Evolutionary conservation across 2,888 invertebrate genomes (phyloP).

Genomic region (Oxystoma pomonae): DNA sequence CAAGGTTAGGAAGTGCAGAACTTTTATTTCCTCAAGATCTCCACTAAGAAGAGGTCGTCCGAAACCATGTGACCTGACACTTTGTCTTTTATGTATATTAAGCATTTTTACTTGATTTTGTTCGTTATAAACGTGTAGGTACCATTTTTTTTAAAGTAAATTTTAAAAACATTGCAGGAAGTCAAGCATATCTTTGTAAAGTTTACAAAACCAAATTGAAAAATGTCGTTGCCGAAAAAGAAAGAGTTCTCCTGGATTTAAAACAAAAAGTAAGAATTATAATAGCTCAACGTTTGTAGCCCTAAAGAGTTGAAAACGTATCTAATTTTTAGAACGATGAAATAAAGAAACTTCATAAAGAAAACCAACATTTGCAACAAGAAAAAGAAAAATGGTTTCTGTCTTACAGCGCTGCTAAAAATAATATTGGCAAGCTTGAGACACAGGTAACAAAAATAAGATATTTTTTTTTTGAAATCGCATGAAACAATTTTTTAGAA

Average conservation of each 20-base stretch:
- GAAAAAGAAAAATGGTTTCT: constrained; percentile 46
- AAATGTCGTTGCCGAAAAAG: constrained; percentile 37
- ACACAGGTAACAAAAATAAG: constrained; percentile 33
- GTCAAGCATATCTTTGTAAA: constrained; percentile 10
- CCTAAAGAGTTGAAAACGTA: too few relatives aligned
- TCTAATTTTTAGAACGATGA: constrained; percentile 38
- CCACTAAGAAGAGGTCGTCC: too few relatives aligned
- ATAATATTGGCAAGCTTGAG: constrained; percentile 39
- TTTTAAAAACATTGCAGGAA: constrained; percentile 2
- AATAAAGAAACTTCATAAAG: constrained; percentile 39
- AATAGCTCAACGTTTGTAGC: background rate
- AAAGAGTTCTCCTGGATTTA: constrained; percentile 37
- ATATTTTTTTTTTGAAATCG: constrained; percentile 2
- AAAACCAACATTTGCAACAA: constrained; percentile 37
- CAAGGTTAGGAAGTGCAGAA: too few relatives aligned
- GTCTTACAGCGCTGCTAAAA: constrained; percentile 37
- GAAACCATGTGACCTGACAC: too few relatives aligned
- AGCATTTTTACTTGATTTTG: too few relatives aligned
- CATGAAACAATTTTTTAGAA: too few relatives aligned
- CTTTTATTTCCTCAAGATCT: too few relatives aligned
- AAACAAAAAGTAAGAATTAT: constrained; percentile 35
- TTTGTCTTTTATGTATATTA: too few relatives aligned
- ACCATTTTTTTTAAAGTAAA: too few relatives aligned
- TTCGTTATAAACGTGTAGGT: too few relatives aligned
- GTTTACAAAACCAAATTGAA: constrained; percentile 43